phyloP scores from a whole-genome alignment of 2,113 vertebrate species.

The Rhinoptilus africanus region DNA sequence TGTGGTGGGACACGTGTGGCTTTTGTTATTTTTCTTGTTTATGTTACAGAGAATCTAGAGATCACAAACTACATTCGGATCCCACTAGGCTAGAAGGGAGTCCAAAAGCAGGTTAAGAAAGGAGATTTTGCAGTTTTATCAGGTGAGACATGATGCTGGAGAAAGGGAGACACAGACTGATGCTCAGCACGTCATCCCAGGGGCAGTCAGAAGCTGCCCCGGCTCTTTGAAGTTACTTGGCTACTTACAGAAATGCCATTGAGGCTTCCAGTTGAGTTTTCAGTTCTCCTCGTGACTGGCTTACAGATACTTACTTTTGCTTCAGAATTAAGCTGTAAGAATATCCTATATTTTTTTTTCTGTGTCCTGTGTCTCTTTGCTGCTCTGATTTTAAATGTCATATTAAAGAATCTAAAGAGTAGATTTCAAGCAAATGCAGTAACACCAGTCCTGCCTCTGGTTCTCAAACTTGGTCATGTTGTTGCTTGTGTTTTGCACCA shows the following conservation, averaged over 20 bases:
- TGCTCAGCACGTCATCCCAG: background rate
- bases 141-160: background rate
- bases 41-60: background rate
- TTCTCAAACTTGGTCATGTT: fast-evolving
- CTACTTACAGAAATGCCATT: background rate
- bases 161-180: background rate
- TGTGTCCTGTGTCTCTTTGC: background rate
- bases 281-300: background rate
- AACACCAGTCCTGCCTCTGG: background rate
- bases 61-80: background rate
- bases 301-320: background rate
- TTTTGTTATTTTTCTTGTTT: background rate
- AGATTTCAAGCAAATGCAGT: background rate
- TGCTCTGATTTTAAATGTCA: background rate
- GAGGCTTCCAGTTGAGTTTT: background rate
- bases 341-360: background rate
- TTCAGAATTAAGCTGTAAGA: background rate
- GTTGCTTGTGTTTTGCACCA: background rate
- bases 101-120: background rate
- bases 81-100: background rate
- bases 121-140: background rate
- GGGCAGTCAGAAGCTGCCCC: background rate
- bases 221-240: background rate
- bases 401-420: background rate
- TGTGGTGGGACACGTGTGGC: fast-evolving